phyloP scores from a whole-genome alignment of 2,113 vertebrate genomes.

The Arenaria interpres region DNA sequence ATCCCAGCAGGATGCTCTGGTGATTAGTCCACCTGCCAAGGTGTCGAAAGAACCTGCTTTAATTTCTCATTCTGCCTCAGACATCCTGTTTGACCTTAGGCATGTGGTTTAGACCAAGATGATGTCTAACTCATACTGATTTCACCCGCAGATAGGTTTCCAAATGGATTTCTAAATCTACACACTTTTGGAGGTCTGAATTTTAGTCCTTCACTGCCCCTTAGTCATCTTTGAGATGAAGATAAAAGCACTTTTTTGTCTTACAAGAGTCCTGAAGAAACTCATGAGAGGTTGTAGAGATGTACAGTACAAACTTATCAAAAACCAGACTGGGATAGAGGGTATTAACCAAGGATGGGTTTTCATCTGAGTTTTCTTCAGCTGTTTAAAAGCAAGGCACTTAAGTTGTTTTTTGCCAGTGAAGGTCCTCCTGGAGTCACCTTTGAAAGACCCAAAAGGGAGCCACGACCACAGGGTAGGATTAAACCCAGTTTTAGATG shows the following conservation, averaged over 20 bases:
- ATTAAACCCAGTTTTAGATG: neutral
- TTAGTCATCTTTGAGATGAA: neutral
- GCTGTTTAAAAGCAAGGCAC: neutral
- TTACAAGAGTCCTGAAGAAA: neutral
- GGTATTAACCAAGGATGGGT: neutral
- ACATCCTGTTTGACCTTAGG: neutral
- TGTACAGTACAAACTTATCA: neutral
- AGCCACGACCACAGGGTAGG: neutral
- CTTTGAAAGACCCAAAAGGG: neutral
- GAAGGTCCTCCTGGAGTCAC: neutral
- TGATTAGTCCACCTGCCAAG: neutral
- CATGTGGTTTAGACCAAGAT: neutral
- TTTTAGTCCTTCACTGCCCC: neutral
- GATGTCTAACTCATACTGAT: neutral
- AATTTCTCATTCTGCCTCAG: neutral
- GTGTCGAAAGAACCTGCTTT: neutral
- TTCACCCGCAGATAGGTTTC: neutral
- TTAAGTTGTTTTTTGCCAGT: neutral
- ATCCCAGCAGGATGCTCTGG: neutral
- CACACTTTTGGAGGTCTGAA: neutral
- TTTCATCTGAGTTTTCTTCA: neutral
- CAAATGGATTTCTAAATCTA: neutral
- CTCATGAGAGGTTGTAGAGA: neutral
- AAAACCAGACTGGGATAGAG: neutral
- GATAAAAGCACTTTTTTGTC: neutral